Evolutionary conservation across 2,113 vertebrate genomes (phyloP).

Genomic region (Leptocoma aspasia): DNA sequence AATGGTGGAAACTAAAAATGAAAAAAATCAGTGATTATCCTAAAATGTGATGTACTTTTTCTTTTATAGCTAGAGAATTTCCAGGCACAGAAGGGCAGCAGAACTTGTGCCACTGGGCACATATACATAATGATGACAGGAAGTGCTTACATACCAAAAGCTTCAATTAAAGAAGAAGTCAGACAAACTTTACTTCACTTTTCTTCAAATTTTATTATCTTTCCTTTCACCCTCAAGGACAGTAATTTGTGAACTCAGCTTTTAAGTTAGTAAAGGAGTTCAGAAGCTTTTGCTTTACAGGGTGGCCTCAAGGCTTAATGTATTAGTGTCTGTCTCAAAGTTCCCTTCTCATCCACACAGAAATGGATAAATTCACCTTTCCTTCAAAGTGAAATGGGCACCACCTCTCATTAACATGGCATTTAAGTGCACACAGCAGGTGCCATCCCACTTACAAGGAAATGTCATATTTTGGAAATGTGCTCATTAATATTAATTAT

Average conservation of each 20-base stretch:
- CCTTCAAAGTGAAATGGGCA: neutral
- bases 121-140: neutral
- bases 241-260: neutral
- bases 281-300: neutral
- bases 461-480: neutral
- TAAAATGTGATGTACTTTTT: neutral
- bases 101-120: neutral
- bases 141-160: neutral
- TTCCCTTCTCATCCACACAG: neutral
- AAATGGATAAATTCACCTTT: neutral
- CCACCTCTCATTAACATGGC: neutral
- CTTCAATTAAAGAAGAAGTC: neutral
- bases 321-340: neutral
- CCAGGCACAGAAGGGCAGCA: neutral
- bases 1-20: neutral
- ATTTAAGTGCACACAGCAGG: neutral
- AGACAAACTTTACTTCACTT: neutral
- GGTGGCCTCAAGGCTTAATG: neutral
- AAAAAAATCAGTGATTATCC: neutral
- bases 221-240: neutral
- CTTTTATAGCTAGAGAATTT: neutral
- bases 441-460: neutral
- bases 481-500: neutral
- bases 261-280: neutral
- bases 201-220: neutral